phyloP scores from a whole-genome alignment of 2,797 vertebrate species.

The Cichlasoma orientale region DNA sequence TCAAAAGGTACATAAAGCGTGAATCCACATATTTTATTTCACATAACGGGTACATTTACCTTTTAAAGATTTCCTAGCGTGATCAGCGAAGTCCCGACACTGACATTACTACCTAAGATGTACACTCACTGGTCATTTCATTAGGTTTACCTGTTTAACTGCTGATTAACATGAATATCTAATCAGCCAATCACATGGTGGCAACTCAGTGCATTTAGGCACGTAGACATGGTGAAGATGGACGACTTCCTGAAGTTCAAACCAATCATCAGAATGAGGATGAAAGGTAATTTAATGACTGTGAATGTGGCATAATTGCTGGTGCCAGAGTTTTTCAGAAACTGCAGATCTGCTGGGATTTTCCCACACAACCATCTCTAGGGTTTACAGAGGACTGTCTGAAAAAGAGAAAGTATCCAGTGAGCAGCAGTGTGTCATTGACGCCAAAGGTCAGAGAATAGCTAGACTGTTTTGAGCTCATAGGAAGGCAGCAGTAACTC shows the following conservation, averaged over 20 bases:
- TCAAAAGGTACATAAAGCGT: not conserved
- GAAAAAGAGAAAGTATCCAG: not conserved
- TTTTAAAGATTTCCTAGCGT: not conserved
- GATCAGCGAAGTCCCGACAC: not conserved
- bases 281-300: no score
- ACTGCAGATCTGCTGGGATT: not conserved
- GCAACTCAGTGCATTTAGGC: no score
- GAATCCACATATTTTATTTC: not conserved
- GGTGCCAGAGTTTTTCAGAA: not conserved
- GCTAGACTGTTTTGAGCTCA: not conserved
- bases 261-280: no score
- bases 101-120: not conserved
- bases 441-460: not conserved
- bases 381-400: not conserved
- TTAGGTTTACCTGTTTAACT: not conserved
- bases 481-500: not conserved
- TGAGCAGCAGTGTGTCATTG: not conserved
- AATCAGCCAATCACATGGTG: no score
- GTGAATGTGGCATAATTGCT: no score
- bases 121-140: not conserved
- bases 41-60: not conserved
- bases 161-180: not conserved
- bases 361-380: not conserved
- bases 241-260: no score
- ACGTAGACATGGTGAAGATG: no score